Evolutionary conservation across 2,888 invertebrate species (phyloP), one percentile per base, ranked within the genome.

Genomic region (Drosophila formosana): DNA sequence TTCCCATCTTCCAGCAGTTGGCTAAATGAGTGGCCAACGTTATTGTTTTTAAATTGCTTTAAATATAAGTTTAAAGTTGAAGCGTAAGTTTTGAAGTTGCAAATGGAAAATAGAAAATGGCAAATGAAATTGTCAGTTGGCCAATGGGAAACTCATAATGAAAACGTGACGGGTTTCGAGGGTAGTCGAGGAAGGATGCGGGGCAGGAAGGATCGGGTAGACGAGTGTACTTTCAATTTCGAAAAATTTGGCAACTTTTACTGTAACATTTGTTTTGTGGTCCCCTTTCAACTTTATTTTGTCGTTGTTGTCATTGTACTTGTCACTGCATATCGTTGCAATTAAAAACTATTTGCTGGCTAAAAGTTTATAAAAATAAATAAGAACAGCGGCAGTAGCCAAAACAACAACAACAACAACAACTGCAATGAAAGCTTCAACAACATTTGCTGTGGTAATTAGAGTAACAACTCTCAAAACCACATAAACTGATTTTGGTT

Each of bases 321-420:
- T 61, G 28, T 28, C 25, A 51, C 30, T 47, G 58, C 68, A 74
- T 57, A 78, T 66, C 47, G 51, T 39, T 41, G 72, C 75, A 78
- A 86, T 82, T 82, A 83, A 78, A 80, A 82, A 75, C 65, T 75
- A 71, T 86, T 81, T 72, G 72, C 78, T 41, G 61, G 57, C 39
- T 11, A 67, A 72, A 80, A 83, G 68, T 86, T 81, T 66, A 67
- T 71, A 64, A 66, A 80, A 66, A 72, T 62, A 72, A 69, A 65
- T 60, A 70, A 55, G 43, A 49, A 34, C 55, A 57, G 9, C 32
- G 30, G 23, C 32, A 52, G 39, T 37, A 65, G 39, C 47, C 72
- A 30, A 30, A 30, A 30, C 45, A 80, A 51, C 8, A 43, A 5
- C 4, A 65, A 53, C 52, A 64, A 37, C 5, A 65, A 51, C 57